Conservation (phyloP, 2,797 vertebrate genomes). For the Ispidina lecontei region DNA sequence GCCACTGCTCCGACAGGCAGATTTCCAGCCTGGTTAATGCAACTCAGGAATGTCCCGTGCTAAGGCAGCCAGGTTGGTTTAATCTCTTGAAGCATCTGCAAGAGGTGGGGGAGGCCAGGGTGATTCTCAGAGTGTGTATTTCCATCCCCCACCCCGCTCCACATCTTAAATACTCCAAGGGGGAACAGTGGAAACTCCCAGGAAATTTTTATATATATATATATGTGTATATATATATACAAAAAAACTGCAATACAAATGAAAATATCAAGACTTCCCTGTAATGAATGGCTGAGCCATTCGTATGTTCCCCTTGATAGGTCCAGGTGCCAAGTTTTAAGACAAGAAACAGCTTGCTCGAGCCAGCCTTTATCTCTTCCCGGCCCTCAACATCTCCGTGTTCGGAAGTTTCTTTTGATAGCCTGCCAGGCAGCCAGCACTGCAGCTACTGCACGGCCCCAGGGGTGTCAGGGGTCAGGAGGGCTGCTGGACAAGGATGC, state of each 20-base stretch:
- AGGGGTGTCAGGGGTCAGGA: background rate
- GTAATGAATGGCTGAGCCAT: background rate
- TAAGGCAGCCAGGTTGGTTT: slow-evolving; percentile 19
- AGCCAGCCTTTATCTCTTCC: slow-evolving; percentile 49
- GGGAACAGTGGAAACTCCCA: background rate
- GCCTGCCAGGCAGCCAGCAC: background rate
- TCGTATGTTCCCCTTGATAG: background rate
- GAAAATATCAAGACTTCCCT: background rate
- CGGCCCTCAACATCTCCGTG: background rate
- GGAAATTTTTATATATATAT: background rate
- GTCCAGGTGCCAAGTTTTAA: slow-evolving; percentile 46
- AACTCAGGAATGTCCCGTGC: slow-evolving; percentile 26
- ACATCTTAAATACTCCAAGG: background rate
- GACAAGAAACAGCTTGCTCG: slow-evolving; percentile 43
- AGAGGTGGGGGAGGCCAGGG: background rate
- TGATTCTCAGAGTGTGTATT: background rate
- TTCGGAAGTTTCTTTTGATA: slow-evolving; percentile 56
- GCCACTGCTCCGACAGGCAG: background rate
- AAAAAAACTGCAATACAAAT: background rate
- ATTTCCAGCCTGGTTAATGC: slow-evolving; percentile 33
- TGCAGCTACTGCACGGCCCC: background rate
- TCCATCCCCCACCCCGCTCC: background rate
- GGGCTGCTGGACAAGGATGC: slow-evolving; percentile 8
- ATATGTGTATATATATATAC: too few species aligned
- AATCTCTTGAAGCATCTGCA: background rate